Conservation (phyloP, 37 sponge, comb jelly and placozoan species). For the Hexactinellida sp. region DNA sequence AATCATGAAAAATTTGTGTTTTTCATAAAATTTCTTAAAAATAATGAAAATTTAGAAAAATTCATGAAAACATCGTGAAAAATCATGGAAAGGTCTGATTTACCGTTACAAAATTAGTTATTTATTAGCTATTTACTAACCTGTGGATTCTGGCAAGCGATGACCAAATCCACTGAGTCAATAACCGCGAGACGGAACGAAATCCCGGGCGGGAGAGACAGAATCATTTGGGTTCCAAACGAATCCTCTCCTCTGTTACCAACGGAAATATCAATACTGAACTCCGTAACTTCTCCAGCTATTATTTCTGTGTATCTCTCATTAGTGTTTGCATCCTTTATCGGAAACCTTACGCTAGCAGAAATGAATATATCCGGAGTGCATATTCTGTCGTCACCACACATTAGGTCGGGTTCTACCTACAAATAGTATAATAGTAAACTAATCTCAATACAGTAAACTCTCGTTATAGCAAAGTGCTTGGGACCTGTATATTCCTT, state of each 20-base stretch:
- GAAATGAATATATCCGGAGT: background rate
- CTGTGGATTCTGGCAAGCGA: background rate
- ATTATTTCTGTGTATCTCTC: background rate
- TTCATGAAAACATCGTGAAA: too few relatives aligned
- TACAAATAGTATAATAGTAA: background rate
- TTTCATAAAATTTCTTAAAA: too few relatives aligned
- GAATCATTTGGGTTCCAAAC: background rate
- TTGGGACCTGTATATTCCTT: too few relatives aligned
- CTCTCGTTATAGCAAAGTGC: too few relatives aligned
- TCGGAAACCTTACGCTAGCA: background rate
- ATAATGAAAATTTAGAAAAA: too few relatives aligned
- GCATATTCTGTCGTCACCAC: slow-evolving; percentile 10
- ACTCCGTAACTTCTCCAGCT: background rate
- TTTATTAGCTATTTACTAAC: background rate
- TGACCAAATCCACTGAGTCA: background rate
- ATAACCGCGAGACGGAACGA: background rate
- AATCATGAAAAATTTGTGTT: too few relatives aligned
- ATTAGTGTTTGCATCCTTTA: background rate
- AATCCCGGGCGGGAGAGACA: background rate
- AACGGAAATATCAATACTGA: background rate
- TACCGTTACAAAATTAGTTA: too few relatives aligned
- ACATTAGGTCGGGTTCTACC: slow-evolving; percentile 4
- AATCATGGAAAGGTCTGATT: too few relatives aligned
- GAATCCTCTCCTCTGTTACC: slow-evolving; percentile 10
- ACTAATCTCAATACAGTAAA: too few relatives aligned